phyloP scores from a whole-genome alignment of 2,797 vertebrate genomes.

The Orientallactaga sibirica region DNA sequence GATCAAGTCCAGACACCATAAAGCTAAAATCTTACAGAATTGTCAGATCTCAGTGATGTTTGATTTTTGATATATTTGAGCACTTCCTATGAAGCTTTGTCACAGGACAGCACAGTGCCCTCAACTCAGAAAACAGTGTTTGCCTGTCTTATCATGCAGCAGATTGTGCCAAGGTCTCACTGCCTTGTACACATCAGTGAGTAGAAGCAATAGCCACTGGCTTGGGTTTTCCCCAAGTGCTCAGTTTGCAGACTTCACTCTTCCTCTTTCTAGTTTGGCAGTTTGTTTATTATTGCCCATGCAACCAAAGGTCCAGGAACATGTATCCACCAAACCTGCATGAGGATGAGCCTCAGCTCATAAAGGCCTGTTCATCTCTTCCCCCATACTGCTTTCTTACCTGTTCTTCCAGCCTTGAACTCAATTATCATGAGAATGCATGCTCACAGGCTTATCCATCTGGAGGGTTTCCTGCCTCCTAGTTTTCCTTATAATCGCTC shows the following conservation, averaged over 20 bases:
- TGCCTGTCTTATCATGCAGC: too few relatives aligned
- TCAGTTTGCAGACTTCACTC: conserved; percentile 86
- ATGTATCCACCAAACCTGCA: conserved; percentile 94
- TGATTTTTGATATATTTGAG: background rate
- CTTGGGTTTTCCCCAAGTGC: background rate
- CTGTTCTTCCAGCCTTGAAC: conserved; percentile 95
- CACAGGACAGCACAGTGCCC: too few relatives aligned
- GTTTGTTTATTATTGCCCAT: conserved; percentile 95
- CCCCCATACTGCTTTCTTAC: conserved; percentile 93
- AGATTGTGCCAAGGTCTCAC: background rate
- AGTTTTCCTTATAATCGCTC: background rate
- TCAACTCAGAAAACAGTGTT: background rate
- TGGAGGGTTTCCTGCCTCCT: background rate
- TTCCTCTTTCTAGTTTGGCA: conserved; percentile 93
- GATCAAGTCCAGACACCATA: background rate
- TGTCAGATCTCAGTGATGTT: background rate
- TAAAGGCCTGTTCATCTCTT: conserved; percentile 92
- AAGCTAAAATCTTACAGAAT: background rate
- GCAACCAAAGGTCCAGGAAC: conserved; percentile 95
- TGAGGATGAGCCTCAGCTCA: conserved; percentile 91
- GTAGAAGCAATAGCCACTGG: background rate
- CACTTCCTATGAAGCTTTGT: background rate
- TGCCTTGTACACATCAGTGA: too few relatives aligned
- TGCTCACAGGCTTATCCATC: fast-evolving
- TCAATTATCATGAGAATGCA: conserved; percentile 93